Base-by-base conservation (phyloP, 2,797 vertebrate genomes). In the Morelia viridis region DNA sequence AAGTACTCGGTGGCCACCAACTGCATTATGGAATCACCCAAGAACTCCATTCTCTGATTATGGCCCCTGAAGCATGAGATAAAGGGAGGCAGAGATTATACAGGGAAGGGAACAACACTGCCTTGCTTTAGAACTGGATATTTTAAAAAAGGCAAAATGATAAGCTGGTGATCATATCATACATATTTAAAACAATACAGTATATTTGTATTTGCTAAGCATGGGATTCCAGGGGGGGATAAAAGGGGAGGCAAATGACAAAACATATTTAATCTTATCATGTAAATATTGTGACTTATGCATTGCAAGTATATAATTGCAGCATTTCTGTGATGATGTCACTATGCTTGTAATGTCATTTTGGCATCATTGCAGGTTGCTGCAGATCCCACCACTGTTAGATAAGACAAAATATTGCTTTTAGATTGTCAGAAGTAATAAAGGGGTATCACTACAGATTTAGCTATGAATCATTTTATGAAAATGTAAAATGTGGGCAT, bases 21-120 rank as follows among this genome's bases (percentile, higher is more conserved):
- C 96, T 99, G 99, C 99, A 99, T 99, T 97, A 99, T 99, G 22
- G 99, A 99, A 97, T 99, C 99, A 91, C 99, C 99, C 94, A 99
- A 97, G 97, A 99, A 99, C 98, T 99, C 99, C 99, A 99, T 99
- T 96, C 99, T 98, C 98, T 99, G 99, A 97, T 99, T 99, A 96
- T 99, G 99, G 94, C 99, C 99, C 95, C 99, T 99, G 93, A 94
- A 96, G 97, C 95, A 96, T 92, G 88, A 96, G 95, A 97, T 85
- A 97, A 91, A 95, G 94, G 90, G 88, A 89, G 90, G 92, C 90
- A 93, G 94, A 94, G 95, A 97, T 95, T 95, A 93, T 83, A 61
- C 61, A n/a, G 94, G 93, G 85, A 94, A 89, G 91, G 94, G 92
- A 95, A 56, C 91, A 95, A 94, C 53, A 61, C 84, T 53, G 50